phyloP scores from a whole-genome alignment of 2,797 vertebrate genomes.

The Ispidina picta region DNA sequence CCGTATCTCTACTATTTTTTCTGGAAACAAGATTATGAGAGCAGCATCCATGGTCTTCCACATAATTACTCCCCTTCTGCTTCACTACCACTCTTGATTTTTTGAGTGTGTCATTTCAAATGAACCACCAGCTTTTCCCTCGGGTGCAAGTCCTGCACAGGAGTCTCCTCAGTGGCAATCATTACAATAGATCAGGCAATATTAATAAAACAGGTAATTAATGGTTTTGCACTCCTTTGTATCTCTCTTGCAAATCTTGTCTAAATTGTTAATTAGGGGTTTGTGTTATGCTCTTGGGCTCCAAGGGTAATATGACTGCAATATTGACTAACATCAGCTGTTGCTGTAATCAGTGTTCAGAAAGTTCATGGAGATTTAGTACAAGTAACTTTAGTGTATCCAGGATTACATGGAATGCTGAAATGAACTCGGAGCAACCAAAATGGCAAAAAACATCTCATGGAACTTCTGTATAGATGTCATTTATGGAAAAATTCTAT shows the following conservation, averaged over 20 bases:
- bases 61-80: background rate
- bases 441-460: background rate
- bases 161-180: background rate
- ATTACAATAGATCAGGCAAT: background rate
- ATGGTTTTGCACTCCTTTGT: background rate
- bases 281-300: background rate
- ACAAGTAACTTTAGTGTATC: background rate
- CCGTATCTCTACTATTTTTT: conserved; percentile 7
- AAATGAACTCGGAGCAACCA: background rate
- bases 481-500: background rate
- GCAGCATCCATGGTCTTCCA: background rate
- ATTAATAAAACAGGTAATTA: background rate
- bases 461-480: background rate
- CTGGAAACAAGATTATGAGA: conserved; percentile 2
- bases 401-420: background rate
- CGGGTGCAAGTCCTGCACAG: background rate
- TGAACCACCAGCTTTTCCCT: background rate
- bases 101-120: conserved; percentile 4
- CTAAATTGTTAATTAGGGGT: background rate
- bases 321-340: background rate
- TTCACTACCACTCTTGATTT: background rate
- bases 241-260: background rate
- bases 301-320: background rate
- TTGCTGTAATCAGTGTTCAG: background rate
- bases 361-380: background rate